Evolutionary conservation across 2,888 invertebrate species (phyloP).

Genomic region (Brachyopa scutellaris): DNA sequence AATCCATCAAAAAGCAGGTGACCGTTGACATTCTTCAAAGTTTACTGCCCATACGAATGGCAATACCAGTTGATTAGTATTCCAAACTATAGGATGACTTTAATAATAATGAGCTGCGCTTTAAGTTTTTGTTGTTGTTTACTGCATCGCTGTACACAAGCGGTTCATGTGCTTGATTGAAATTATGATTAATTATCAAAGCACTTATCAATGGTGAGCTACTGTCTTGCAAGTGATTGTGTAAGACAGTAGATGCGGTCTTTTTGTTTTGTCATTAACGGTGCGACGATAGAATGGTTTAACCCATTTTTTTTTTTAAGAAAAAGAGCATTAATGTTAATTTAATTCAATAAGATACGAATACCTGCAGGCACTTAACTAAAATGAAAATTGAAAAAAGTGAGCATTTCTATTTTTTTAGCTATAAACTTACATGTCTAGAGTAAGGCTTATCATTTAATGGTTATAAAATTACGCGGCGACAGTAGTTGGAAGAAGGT

Average conservation of each 20-base stretch:
- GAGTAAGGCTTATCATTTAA: too few species aligned
- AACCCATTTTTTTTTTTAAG: neutral
- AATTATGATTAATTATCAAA: conserved; percentile 41
- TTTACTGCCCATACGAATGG: conserved; percentile 30
- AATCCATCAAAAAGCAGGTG: conserved; percentile 9
- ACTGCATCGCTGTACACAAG: neutral
- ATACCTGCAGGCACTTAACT: neutral
- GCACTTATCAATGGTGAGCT: conserved; percentile 2
- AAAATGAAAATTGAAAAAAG: neutral
- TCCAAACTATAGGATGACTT: conserved; percentile 48
- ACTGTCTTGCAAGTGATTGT: conserved; percentile 10
- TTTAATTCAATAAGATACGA: too few species aligned
- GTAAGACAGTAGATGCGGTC: conserved; percentile 7
- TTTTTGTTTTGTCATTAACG: conserved; percentile 19
- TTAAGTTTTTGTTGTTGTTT: conserved; percentile 31
- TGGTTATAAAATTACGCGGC: too few species aligned
- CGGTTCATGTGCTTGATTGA: conserved; percentile 48
- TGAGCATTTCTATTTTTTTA: too few species aligned
- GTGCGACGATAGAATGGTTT: conserved; percentile 22
- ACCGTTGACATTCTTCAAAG: conserved; percentile 37
- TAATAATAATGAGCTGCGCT: conserved; percentile 43
- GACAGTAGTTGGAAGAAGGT: too few species aligned
- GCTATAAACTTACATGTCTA: too few species aligned
- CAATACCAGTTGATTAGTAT: conserved; percentile 58
- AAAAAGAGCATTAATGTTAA: neutral